These are phyloP conservation scores for Musca vetustissima DNA, from an alignment of 1,140 invertebrate species.

Conservation along the genomic window DNA sequence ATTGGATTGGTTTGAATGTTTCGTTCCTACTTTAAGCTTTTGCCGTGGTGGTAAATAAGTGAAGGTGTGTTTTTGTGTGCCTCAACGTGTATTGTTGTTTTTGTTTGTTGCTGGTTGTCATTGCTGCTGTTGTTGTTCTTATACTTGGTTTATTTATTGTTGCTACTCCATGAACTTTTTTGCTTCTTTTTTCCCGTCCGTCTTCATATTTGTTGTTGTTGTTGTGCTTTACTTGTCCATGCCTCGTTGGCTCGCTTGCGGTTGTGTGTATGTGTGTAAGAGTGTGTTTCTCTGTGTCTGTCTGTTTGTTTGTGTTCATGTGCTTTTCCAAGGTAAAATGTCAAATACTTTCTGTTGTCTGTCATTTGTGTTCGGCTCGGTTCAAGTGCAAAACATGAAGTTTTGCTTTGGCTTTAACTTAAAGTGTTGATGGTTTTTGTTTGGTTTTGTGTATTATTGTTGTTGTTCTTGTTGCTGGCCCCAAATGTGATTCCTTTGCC, in stretches of 20 bases:
- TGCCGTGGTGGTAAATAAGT: background rate
- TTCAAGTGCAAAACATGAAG: conserved; percentile 20
- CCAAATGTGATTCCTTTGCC: background rate
- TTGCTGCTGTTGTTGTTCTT: conserved; percentile 26
- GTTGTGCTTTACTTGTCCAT: background rate
- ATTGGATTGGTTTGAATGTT: conserved; percentile 16
- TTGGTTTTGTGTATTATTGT: background rate
- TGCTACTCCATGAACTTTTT: background rate
- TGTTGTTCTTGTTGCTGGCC: conserved; percentile 18
- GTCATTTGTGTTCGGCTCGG: conserved; percentile 34
- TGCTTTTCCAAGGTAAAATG: conserved; percentile 51
- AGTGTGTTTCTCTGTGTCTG: conserved; percentile 24
- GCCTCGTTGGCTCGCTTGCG: conserved; percentile 15
- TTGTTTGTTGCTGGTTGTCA: conserved; percentile 27
- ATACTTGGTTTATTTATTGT: background rate
- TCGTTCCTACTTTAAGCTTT: background rate
- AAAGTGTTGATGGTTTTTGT: conserved; percentile 2
- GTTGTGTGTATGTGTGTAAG: conserved; percentile 9
- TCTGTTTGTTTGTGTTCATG: too few relatives aligned
- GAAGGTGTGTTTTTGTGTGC: conserved; percentile 3
- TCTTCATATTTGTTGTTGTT: background rate
- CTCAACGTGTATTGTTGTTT: background rate
- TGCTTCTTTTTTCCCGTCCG: background rate
- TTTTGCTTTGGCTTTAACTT: conserved; percentile 21
- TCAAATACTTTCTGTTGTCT: conserved; percentile 55